Evolutionary conservation across 2,113 vertebrate genomes (phyloP).

Genomic region (Chrysemys picta): DNA sequence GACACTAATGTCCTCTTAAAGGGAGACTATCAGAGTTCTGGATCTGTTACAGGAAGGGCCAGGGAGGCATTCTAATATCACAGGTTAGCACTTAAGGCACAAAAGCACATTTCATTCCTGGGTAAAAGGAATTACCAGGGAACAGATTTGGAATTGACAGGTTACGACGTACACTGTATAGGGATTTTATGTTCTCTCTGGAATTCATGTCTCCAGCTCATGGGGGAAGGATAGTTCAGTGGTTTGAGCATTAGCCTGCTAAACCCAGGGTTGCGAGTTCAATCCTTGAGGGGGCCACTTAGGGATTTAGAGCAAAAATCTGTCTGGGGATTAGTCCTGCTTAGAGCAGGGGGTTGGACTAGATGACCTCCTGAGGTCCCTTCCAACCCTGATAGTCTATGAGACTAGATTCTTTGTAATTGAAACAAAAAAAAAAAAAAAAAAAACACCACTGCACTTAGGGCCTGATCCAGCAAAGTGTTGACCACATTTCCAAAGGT

Average conservation of each 20-base stretch:
- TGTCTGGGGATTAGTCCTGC: too few relatives aligned
- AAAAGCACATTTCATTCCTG: not conserved
- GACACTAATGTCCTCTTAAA: not conserved
- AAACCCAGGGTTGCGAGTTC: too few relatives aligned
- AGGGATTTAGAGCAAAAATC: too few relatives aligned
- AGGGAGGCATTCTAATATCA: not conserved
- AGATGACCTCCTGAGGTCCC: too few relatives aligned
- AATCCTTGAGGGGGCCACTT: too few relatives aligned
- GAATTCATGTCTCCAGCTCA: not conserved
- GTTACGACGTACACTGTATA: not conserved
- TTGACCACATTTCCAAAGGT: not conserved
- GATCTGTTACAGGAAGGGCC: not conserved
- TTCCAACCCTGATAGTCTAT: too few relatives aligned
- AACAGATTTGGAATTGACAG: not conserved
- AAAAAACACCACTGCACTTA: accelerated
- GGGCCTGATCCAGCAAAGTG: not conserved
- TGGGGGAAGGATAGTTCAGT: not conserved
- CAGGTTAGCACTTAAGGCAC: not conserved
- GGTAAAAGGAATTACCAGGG: not conserved
- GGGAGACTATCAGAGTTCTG: not conserved
- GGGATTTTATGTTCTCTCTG: not conserved
- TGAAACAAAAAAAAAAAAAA: not conserved
- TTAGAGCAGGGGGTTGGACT: too few relatives aligned
- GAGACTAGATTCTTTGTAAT: not conserved
- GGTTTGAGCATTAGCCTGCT: too few relatives aligned